Percentiles rank a stretch among this genome's conserved stretches.
phyloP scores from a whole-genome alignment of 2,888 invertebrate genomes.

The Tortrix viridana region DNA sequence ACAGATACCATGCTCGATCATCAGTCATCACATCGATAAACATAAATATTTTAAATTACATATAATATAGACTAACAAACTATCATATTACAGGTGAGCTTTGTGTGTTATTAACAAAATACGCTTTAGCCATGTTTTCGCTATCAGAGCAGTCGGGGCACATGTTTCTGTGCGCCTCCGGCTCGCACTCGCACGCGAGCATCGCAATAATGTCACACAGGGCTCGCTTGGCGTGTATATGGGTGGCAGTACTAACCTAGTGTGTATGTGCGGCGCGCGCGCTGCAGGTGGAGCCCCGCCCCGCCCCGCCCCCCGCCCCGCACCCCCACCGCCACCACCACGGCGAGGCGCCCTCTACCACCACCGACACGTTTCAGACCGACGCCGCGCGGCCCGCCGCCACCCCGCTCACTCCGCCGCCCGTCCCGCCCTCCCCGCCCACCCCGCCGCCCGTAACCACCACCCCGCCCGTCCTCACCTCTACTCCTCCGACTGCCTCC shows the following conservation, averaged over 20 bases:
- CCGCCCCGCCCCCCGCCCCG: slow-evolving; percentile 52
- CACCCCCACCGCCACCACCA: slow-evolving; percentile 79
- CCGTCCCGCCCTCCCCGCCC: slow-evolving; percentile 33
- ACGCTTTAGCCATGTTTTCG: slow-evolving; percentile 22
- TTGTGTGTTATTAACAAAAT: slow-evolving; percentile 69
- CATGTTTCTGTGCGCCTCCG: slow-evolving; percentile 1
- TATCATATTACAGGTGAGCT: slow-evolving; percentile 51
- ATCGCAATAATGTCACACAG: slow-evolving; percentile 63
- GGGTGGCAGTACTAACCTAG: slow-evolving; percentile 77
- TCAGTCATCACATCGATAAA: slow-evolving; percentile 13
- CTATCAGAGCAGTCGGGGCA: slow-evolving; percentile 10
- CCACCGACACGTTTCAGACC: slow-evolving; percentile 79
- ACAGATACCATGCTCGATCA: too few species aligned
- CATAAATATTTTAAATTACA: slow-evolving; percentile 17
- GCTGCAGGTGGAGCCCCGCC: slow-evolving; percentile 70
- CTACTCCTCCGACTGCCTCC: too few species aligned
- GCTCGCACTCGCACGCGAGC: slow-evolving; percentile 6
- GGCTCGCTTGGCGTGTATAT: slow-evolving; percentile 49
- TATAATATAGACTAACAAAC: slow-evolving; percentile 20
- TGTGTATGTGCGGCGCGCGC: slow-evolving; percentile 70
- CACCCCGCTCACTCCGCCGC: slow-evolving; percentile 38
- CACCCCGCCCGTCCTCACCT: too few species aligned
- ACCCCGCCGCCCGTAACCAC: slow-evolving; percentile 29
- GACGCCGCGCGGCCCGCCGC: slow-evolving; percentile 48
- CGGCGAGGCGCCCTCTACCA: slow-evolving; percentile 67